phyloP scores from a whole-genome alignment of 2,888 invertebrate species.

The Drosophila koepferae region DNA sequence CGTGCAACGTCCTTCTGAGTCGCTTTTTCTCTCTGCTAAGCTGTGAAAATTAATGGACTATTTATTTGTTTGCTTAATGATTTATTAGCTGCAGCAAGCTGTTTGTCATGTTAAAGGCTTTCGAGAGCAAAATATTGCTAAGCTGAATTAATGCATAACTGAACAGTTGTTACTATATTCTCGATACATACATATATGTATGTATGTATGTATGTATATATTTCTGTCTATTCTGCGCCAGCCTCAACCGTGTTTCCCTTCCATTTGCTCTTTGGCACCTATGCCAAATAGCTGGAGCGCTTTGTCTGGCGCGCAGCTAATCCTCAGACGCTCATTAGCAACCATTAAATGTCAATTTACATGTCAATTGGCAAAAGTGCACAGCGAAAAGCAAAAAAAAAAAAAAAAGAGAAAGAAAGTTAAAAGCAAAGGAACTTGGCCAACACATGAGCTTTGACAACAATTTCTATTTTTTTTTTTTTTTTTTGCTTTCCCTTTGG shows the following conservation, averaged over 20 bases:
- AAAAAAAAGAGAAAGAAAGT: constrained; percentile 37
- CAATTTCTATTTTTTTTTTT: neutral
- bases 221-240: neutral
- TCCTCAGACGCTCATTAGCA: constrained; percentile 79
- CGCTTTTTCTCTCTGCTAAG: constrained; percentile 41
- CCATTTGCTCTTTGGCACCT: constrained; percentile 41
- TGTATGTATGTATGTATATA: neutral
- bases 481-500: neutral
- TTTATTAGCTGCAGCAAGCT: constrained; percentile 61
- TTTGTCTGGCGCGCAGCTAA: constrained; percentile 50
- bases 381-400: constrained; percentile 52
- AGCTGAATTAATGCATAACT: neutral
- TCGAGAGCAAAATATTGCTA: constrained; percentile 7
- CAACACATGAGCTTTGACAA: constrained; percentile 67
- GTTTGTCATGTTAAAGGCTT: constrained; percentile 27
- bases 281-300: constrained; percentile 35
- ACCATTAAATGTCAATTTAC: constrained; percentile 84
- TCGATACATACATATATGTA: neutral
- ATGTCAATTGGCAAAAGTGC: constrained; percentile 79
- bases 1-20: constrained; percentile 16
- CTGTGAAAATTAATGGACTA: constrained; percentile 78
- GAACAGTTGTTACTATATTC: neutral
- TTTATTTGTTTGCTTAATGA: constrained; percentile 76
- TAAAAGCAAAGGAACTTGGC: constrained; percentile 25
- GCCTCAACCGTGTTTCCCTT: constrained; percentile 16